Evolutionary conservation across 2,888 invertebrate species (phyloP).

Genomic region (Macrophya annulata): DNA sequence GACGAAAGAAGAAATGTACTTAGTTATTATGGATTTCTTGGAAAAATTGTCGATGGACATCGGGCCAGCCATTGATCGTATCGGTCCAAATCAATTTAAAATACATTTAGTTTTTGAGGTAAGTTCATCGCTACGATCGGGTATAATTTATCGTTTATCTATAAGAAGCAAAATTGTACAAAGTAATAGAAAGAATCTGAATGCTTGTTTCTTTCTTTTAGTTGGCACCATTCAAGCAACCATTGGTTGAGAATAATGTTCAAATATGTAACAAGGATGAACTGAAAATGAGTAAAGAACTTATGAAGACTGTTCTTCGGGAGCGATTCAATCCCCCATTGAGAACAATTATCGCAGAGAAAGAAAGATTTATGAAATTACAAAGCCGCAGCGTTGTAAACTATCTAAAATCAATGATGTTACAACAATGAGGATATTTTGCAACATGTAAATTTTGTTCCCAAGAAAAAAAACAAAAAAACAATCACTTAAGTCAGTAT

Average conservation of each 20-base stretch:
- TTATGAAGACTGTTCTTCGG: constrained; percentile 62
- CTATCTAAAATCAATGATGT: constrained; percentile 64
- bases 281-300: constrained; percentile 48
- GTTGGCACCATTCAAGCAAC: constrained; percentile 21
- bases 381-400: constrained; percentile 63
- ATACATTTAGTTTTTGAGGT: constrained; percentile 67
- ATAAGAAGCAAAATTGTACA: background rate
- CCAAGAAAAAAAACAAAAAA: background rate
- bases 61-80: constrained; percentile 64
- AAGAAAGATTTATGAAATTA: constrained; percentile 65
- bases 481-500: background rate
- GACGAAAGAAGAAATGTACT: constrained; percentile 71
- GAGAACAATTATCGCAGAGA: constrained; percentile 54
- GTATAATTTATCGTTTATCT: background rate
- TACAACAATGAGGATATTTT: background rate
- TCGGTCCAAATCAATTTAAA: constrained; percentile 57
- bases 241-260: background rate
- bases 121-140: constrained; percentile 28
- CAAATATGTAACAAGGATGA: constrained; percentile 37
- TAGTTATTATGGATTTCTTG: constrained; percentile 65
- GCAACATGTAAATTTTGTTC: background rate
- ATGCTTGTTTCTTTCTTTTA: background rate
- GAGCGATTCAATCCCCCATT: constrained; percentile 69
- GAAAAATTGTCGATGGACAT: constrained; percentile 63
- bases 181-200: background rate